Percentiles rank a stretch among this genome's conserved stretches.
Conservation (phyloP, 2,888 invertebrate genomes). For the Hydrotaea diabolus region DNA sequence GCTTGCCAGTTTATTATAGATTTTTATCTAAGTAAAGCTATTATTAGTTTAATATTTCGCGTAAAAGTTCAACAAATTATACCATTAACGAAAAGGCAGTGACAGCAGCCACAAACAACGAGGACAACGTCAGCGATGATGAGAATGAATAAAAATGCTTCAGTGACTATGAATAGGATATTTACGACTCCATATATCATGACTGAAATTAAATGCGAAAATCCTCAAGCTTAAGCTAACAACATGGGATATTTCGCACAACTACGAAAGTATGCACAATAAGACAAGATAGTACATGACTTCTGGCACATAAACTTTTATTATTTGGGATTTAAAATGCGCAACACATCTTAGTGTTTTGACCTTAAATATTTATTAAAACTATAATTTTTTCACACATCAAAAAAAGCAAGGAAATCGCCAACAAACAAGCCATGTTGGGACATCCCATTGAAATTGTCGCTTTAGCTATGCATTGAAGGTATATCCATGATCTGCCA, state of each 20-base stretch:
- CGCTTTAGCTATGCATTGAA: no score
- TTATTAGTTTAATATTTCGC: conserved; percentile 52
- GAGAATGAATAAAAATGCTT: background rate
- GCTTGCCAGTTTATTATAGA: conserved; percentile 52
- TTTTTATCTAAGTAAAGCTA: conserved; percentile 45
- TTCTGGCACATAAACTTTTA: no score
- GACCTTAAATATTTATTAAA: no score
- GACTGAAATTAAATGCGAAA: background rate
- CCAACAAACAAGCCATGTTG: no score
- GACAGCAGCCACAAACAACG: no score
- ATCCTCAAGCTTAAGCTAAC: background rate
- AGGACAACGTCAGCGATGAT: background rate
- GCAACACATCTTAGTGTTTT: no score
- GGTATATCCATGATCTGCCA: no score
- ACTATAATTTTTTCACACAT: no score
- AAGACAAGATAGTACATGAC: background rate
- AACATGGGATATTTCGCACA: no score
- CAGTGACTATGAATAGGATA: background rate
- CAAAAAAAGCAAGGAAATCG: no score
- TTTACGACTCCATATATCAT: background rate
- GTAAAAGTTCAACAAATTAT: background rate
- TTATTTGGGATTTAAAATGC: no score
- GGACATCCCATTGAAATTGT: no score
- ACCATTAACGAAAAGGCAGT: background rate
- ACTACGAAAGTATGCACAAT: background rate